Evolutionary conservation across 2,113 vertebrate genomes (phyloP), one percentile per base, ranked within the genome.

Genomic region (Shinisaurus crocodilurus): DNA sequence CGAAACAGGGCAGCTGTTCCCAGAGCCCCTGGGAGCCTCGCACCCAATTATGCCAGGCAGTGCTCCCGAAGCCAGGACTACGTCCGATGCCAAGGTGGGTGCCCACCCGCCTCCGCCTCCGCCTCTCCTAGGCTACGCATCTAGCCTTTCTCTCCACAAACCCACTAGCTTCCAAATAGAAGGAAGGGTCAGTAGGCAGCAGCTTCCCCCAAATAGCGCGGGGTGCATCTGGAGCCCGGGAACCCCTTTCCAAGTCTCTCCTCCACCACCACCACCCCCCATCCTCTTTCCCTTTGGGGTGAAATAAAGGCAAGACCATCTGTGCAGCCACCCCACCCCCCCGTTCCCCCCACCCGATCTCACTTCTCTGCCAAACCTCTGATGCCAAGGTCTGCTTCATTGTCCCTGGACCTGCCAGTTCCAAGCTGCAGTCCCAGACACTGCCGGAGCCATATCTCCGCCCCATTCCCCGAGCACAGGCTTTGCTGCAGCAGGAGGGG

Each of bases 251-350:
- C 81, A 77, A 88, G 40, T 84, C 45, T 20, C 5, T 27, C 70
- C 57, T n/a, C n/a, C n/a, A n/a, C n/a, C n/a, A n/a, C n/a, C n/a
- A n/a, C n/a, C 50, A 80, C 74, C 18, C 50, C 74, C 37, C 65
- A 79, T 48, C 75, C 50, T 88, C 37, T 60, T 79, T 72, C 87
- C 90, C 48, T 85, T 80, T 65, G 87, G 90, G 82, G 90, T 88
- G 54, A 63, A 80, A 88, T 83, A 88, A 90, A 90, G 89, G 89
- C 89, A 88, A 77, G 81, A 48, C 90, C 90, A 91, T 91, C 90
- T 91, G 90, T 88, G 60, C 89, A 85, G 18, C 34, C 85, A 48
- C 25, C 86, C 83, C 40, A 50, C 54, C 72, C 84, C 82, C 82
- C 70, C 60, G 29, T 67, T 45, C 43, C 79, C 82, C 75, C 86